Evolutionary conservation across 2,888 invertebrate species (phyloP).

Genomic region (Aphodius sticticus): DNA sequence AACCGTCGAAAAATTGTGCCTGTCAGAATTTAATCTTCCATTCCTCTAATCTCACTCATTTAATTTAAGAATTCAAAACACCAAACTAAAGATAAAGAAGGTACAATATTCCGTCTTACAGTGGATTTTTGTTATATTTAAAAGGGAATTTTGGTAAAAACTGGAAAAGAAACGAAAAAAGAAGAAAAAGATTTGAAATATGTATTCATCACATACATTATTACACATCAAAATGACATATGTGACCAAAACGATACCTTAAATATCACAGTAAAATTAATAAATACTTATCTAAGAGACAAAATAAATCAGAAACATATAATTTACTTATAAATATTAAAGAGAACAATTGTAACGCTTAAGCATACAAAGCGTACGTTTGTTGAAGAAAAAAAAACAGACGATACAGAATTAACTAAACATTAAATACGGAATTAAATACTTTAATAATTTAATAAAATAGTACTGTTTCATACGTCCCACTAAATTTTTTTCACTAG

Average conservation of each 20-base stretch:
- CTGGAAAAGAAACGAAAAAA: background rate
- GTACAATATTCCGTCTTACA: no score
- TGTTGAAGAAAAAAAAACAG: background rate
- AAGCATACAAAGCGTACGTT: background rate
- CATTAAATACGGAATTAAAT: conserved; percentile 16
- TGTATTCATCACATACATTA: background rate
- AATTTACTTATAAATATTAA: background rate
- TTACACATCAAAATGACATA: background rate
- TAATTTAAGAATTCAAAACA: no score
- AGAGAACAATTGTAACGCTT: background rate
- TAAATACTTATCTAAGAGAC: background rate
- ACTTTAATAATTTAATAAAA: conserved; percentile 24
- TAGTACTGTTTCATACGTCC: conserved; percentile 26
- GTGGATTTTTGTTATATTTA: no score
- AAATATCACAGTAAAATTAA: conserved; percentile 4
- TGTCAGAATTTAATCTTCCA: no score
- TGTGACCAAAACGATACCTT: background rate
- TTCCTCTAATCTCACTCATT: no score
- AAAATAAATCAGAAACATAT: background rate
- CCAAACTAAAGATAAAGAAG: no score
- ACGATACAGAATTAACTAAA: conserved; percentile 12
- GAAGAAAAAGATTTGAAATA: background rate
- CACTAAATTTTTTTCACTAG: background rate
- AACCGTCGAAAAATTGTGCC: no score
- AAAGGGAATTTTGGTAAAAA: no score